Conservation (phyloP, 2,113 vertebrate species). For the Acanthochromis polyacanthus region DNA sequence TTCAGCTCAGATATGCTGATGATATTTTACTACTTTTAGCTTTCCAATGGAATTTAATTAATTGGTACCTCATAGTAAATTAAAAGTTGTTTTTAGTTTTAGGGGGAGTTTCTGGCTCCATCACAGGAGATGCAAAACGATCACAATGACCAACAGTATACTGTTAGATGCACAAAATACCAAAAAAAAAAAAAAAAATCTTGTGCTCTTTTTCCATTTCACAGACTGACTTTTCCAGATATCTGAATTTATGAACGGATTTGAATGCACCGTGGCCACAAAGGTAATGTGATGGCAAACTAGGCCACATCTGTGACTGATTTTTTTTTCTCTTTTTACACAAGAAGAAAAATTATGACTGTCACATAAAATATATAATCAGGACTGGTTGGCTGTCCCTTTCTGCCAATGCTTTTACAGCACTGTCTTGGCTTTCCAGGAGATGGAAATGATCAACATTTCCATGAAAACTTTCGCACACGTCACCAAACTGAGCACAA, state of each 20-base stretch:
- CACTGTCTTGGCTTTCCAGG: conserved; percentile 1
- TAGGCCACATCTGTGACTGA: conserved; percentile 48
- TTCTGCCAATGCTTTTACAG: conserved; percentile 20
- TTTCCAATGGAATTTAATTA: conserved; percentile 12
- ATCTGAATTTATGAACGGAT: conserved; percentile 3
- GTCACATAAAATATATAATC: conserved; percentile 44
- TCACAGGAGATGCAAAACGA: neutral
- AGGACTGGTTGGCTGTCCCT: conserved; percentile 4
- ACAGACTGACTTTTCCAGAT: neutral
- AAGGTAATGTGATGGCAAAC: conserved; percentile 26
- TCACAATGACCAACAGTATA: neutral
- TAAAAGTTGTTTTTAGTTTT: neutral
- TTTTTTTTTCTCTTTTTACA: neutral
- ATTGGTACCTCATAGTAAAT: conserved; percentile 6
- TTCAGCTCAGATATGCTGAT: conserved; percentile 30
- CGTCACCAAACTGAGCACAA: conserved; percentile 9
- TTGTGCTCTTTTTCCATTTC: neutral
- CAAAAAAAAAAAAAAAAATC: neutral
- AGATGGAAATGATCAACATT: conserved; percentile 37
- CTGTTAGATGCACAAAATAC: neutral
- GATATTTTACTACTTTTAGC: neutral
- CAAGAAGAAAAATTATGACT: conserved; percentile 34
- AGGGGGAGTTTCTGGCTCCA: neutral
- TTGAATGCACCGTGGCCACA: neutral
- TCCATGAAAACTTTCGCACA: conserved; percentile 21